These are phyloP conservation scores for Chromobotia macracanthus DNA, from an alignment of 2,797 vertebrate genomes.

Conservation along the genomic window DNA sequence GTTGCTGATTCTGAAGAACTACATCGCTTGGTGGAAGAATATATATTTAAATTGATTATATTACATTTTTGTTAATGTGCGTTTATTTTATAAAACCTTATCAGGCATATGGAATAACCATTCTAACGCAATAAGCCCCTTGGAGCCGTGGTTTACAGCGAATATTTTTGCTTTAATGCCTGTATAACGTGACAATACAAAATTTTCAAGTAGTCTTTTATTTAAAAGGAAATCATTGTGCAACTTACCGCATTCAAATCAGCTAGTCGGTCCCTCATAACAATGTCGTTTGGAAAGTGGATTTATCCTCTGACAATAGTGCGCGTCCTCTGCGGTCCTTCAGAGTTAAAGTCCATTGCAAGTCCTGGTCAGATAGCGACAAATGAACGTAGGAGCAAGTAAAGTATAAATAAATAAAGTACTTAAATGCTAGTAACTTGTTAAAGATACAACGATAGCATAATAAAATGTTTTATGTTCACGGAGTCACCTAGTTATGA, in stretches of 20 bases:
- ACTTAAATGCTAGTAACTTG: not conserved
- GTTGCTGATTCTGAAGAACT: too few species aligned
- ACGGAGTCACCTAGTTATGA: not conserved
- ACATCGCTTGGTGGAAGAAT: too few species aligned
- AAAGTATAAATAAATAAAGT: not conserved
- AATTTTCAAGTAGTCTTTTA: not conserved
- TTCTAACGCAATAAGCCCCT: too few species aligned
- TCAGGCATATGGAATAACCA: too few species aligned
- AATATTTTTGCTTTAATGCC: too few species aligned
- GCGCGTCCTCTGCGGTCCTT: not conserved
- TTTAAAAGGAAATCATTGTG: not conserved
- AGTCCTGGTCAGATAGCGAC: not conserved
- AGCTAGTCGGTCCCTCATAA: conserved; percentile 57
- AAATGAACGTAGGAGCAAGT: not conserved
- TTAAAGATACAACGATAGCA: not conserved
- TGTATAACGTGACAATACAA: not conserved
- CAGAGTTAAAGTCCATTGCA: conserved; percentile 41
- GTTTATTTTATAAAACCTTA: too few species aligned
- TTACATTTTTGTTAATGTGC: too few species aligned
- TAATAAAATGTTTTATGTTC: not conserved
- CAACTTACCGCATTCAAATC: conserved; percentile 45
- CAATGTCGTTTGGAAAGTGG: not conserved
- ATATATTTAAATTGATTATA: too few species aligned
- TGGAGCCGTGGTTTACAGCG: too few species aligned
- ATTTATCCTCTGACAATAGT: conserved; percentile 23